Evolutionary conservation across 2,888 invertebrate genomes (phyloP), one percentile per base, ranked within the genome.

Genomic region (Luperina testacea): DNA sequence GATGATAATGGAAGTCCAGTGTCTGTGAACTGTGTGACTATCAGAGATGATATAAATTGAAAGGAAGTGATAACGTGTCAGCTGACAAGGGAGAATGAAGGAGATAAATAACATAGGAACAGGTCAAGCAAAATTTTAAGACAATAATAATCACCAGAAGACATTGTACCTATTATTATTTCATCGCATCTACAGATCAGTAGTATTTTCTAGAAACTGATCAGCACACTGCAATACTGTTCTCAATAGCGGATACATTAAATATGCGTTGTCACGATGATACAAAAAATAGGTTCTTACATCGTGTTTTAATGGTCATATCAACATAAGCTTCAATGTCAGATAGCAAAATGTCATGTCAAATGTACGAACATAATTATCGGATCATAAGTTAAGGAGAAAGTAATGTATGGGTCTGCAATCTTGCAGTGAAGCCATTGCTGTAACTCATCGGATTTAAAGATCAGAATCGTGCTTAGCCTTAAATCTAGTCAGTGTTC

Each of bases 351-450:
- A 79, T 70, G 70, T 61, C 80, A 73, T 84, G 73, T 84, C 38
- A 83, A 61, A 68, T 78, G 2, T 57, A 82, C 45, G 20, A 77
- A 78, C 53, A 78, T 38, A n/a, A n/a, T n/a, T n/a, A 59, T 48
- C 45, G 38, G 15, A 74, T 72, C 82, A 61, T 81, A 65, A 8
- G 72, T 68, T 57, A 69, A 61, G 11, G 61, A 72, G 83, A 85
- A 84, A 78, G 83, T 71, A 57, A 2, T 38, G 45, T n/a, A 68
- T 24, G 59, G 1, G 63, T 61, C 51, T 64, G 72, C 51, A 78
- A 64, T 72, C 53, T 76, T 57, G 72, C 83, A 86, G 80, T 57
- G 80, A 86, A 86, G 76, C 79, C 80, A 72, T 83, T 79, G 68
- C 42, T 65, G 48, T 74, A 72, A 69, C 61, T 79, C 76, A 75